Conservation (phyloP, 2,888 invertebrate genomes). For the Phengaris arion region DNA sequence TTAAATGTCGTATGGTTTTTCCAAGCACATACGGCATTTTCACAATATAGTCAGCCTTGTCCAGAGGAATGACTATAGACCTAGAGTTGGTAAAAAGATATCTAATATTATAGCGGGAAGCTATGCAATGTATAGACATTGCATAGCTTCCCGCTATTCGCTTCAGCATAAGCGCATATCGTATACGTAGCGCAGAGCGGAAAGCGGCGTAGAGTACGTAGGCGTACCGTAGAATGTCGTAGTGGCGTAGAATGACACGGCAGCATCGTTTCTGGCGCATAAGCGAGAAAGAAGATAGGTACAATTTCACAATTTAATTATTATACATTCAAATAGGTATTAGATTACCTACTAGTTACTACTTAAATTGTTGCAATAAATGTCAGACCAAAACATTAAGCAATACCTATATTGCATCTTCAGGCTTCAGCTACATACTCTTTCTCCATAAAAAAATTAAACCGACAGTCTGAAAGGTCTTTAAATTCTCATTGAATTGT, state of each 20-base stretch:
- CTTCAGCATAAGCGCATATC: neutral
- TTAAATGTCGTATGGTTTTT: too few relatives aligned
- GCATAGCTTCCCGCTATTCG: neutral
- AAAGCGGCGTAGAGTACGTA: slow-evolving; percentile 17
- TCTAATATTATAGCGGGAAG: too few relatives aligned
- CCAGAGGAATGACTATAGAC: too few relatives aligned
- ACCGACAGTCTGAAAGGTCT: slow-evolving; percentile 47
- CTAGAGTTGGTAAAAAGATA: too few relatives aligned
- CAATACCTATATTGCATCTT: neutral
- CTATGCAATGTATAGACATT: too few relatives aligned
- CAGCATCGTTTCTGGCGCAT: neutral
- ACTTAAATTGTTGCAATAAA: too few relatives aligned
- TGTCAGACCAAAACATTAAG: neutral
- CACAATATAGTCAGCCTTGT: too few relatives aligned
- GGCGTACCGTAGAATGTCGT: slow-evolving; percentile 2
- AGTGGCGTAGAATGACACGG: neutral
- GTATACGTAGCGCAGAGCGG: slow-evolving; percentile 8
- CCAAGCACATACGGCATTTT: too few relatives aligned
- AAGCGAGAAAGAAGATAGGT: too few relatives aligned
- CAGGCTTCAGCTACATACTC: neutral
- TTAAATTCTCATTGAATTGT: slow-evolving; percentile 46
- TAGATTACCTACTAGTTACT: too few relatives aligned
- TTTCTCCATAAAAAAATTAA: neutral
- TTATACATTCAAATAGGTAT: too few relatives aligned
- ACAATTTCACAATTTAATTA: too few relatives aligned